Conservation (phyloP, 2,113 vertebrate species). For the Phalacrocorax carbo region DNA sequence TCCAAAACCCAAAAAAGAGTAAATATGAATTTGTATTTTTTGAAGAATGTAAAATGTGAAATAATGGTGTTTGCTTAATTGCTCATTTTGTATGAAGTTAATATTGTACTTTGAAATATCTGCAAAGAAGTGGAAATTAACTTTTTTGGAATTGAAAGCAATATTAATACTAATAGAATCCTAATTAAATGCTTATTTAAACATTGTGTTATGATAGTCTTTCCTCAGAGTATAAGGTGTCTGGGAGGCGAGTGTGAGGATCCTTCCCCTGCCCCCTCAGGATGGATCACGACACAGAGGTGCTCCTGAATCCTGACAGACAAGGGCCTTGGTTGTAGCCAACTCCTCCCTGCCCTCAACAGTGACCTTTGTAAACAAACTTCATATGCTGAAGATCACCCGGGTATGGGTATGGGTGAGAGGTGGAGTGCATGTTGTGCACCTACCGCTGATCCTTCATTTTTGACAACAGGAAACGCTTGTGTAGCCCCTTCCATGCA, state of each 20-base stretch:
- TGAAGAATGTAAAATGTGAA: conserved; percentile 94
- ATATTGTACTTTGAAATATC: conserved; percentile 89
- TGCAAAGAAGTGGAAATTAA: conserved; percentile 85
- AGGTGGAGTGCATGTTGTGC: not conserved
- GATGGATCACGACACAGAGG: not conserved
- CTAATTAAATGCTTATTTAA: conserved; percentile 88
- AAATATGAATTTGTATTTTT: conserved; percentile 93
- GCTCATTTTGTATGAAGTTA: conserved; percentile 96
- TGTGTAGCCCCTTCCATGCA: not conserved
- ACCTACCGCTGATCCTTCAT: rapidly evolving
- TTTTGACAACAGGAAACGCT: rapidly evolving
- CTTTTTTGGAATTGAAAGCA: conserved; percentile 95
- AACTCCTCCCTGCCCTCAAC: not conserved
- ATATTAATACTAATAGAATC: conserved; percentile 95
- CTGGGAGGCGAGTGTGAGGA: not conserved
- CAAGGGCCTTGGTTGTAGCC: not conserved
- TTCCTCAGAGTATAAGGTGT: not conserved
- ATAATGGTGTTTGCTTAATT: conserved; percentile 88
- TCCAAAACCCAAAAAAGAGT: conserved; percentile 86
- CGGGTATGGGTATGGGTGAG: rapidly evolving
- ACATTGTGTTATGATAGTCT: conserved; percentile 61
- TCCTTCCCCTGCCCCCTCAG: not conserved
- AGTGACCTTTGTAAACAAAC: rapidly evolving
- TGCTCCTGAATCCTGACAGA: too few species aligned
- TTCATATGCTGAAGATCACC: not conserved